These are phyloP conservation scores for Threskiornis aethiopicus DNA, from an alignment of 2,797 vertebrate species.

Conservation along the genomic window DNA sequence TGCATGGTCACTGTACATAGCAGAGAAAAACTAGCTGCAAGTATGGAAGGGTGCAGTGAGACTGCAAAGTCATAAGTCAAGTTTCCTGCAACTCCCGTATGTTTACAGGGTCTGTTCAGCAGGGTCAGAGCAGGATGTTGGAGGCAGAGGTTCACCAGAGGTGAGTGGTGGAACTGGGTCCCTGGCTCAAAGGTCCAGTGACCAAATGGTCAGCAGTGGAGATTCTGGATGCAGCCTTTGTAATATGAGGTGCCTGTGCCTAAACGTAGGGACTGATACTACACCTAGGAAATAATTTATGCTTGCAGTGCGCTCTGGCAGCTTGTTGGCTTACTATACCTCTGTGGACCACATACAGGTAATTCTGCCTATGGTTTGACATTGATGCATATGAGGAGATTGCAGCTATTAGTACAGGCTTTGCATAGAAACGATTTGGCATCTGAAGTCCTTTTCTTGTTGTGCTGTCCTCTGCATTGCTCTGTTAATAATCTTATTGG, in stretches of 20 bases:
- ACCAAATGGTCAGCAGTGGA: not conserved
- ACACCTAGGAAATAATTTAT: not conserved
- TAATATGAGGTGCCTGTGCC: not conserved
- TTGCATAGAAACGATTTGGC: not conserved
- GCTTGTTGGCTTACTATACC: not conserved
- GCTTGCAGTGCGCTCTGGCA: not conserved
- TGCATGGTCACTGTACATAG: not conserved
- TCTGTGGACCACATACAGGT: not conserved
- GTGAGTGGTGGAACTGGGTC: not conserved
- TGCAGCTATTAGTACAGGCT: not conserved
- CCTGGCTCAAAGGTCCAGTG: not conserved
- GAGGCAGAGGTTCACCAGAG: not conserved
- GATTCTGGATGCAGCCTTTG: not conserved
- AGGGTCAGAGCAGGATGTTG: not conserved
- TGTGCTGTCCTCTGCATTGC: not conserved
- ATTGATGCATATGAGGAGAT: not conserved
- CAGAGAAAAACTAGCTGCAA: not conserved
- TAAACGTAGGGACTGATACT: not conserved
- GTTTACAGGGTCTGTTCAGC: not conserved
- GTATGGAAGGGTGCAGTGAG: not conserved
- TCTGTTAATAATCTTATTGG: not conserved
- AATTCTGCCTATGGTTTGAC: not conserved
- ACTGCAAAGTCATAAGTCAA: not conserved
- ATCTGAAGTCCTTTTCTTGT: not conserved
- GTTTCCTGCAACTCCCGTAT: not conserved